Percentiles rank a stretch among this genome's conserved stretches.
These are phyloP conservation scores for Platycnemis pennipes DNA, from an alignment of 2,888 invertebrate genomes.

Conservation along the genomic window DNA sequence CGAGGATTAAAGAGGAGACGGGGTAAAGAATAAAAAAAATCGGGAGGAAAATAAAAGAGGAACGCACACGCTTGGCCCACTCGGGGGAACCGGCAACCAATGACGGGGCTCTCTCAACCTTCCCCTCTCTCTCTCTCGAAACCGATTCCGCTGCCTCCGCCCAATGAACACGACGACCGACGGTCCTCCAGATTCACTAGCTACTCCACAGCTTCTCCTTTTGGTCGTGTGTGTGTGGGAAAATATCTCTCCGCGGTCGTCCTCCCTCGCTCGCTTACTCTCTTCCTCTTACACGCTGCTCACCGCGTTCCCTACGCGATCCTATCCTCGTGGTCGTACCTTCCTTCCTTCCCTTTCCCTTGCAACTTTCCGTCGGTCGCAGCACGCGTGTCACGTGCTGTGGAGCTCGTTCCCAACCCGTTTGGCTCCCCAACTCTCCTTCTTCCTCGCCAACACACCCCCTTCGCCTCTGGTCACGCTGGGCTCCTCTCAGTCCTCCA, in stretches of 20 bases:
- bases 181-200: slow-evolving; percentile 75
- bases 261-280: slow-evolving; percentile 70
- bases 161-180: slow-evolving; percentile 78
- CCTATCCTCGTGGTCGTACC: neutral
- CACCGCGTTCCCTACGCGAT: neutral
- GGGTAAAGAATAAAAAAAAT: slow-evolving; percentile 70
- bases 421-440: no score
- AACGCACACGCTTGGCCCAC: slow-evolving; percentile 72
- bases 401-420: neutral
- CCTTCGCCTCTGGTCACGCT: neutral
- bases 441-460: neutral
- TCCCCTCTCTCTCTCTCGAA: slow-evolving; percentile 72
- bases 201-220: slow-evolving; percentile 73
- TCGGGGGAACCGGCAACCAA: slow-evolving; percentile 71
- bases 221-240: slow-evolving; percentile 15
- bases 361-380: no score
- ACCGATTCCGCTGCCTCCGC: slow-evolving; percentile 76
- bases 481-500: neutral
- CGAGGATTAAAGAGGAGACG: neutral
- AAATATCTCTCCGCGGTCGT: neutral
- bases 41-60: slow-evolving; percentile 71
- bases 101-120: slow-evolving; percentile 74
- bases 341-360: neutral
- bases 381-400: neutral
- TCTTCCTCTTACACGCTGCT: slow-evolving; percentile 72